These are phyloP conservation scores for Manis javanica DNA, from an alignment of 2,797 vertebrate genomes.

Conservation along the genomic window DNA sequence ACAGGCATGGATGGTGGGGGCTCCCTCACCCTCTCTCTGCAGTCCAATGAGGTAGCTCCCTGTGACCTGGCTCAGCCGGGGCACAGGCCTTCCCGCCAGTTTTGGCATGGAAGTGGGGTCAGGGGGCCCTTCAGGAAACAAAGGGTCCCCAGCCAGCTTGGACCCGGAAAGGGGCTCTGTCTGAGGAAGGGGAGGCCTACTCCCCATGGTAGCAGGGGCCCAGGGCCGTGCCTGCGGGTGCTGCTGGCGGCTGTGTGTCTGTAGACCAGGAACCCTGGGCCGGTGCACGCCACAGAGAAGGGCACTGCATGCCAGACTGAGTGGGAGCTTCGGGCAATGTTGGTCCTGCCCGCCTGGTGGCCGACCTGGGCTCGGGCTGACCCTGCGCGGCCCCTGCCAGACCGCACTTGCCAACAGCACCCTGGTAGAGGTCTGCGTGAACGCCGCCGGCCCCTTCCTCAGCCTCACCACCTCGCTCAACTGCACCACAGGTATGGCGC, in stretches of 20 bases:
- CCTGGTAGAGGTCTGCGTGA: conserved; percentile 91
- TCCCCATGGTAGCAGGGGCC: background rate
- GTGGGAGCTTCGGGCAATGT: background rate
- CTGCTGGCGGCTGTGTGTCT: background rate
- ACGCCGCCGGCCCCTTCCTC: conserved; percentile 91
- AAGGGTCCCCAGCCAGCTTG: background rate
- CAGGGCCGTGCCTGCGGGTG: background rate
- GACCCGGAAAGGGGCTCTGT: background rate
- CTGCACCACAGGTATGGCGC: conserved; percentile 92
- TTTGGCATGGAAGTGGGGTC: background rate
- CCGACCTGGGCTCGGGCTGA: background rate
- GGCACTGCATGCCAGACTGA: background rate
- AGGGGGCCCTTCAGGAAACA: background rate
- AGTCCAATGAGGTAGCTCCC: no score
- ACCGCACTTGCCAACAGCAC: conserved; percentile 82
- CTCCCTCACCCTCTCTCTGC: no score
- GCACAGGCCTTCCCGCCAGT: background rate
- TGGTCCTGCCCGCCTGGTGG: no score
- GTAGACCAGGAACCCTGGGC: no score
- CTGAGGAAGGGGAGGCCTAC: background rate
- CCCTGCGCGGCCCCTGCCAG: conserved; percentile 65
- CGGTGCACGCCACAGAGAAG: background rate
- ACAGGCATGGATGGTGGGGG: no score
- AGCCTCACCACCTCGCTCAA: conserved; percentile 87
- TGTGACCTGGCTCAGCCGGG: background rate